Percentiles rank a stretch among this genome's conserved stretches.
phyloP scores from a whole-genome alignment of 2,113 vertebrate genomes.

The Cepphus grylle region DNA sequence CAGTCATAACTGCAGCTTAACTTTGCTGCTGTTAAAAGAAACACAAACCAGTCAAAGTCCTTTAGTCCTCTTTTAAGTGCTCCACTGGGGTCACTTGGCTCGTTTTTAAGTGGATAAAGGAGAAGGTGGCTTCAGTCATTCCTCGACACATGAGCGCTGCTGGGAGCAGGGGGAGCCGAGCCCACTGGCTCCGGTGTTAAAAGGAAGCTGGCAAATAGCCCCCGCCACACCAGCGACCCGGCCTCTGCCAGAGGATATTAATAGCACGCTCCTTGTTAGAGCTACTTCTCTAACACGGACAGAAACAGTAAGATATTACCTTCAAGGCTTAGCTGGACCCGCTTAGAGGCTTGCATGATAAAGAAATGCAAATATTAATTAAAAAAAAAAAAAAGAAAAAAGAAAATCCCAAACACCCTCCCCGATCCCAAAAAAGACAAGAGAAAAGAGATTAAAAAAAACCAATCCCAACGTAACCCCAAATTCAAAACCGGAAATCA shows the following conservation, averaged over 20 bases:
- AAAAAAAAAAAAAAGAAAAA: rapidly evolving
- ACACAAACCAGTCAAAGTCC: neutral
- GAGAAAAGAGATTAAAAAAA: neutral
- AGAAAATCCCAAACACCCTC: neutral
- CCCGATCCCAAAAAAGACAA: neutral
- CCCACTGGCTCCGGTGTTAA: neutral
- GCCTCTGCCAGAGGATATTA: neutral
- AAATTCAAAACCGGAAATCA: neutral
- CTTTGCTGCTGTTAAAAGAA: neutral
- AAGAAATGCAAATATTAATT: neutral
- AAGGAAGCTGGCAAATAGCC: neutral
- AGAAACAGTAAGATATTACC: neutral
- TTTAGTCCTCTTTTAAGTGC: neutral
- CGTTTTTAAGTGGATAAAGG: neutral
- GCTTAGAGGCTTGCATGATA: neutral
- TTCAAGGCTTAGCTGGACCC: neutral
- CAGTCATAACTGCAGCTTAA: neutral
- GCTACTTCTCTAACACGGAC: neutral
- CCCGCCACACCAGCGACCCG: neutral
- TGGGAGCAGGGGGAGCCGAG: neutral
- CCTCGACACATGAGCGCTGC: neutral
- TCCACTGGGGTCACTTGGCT: neutral
- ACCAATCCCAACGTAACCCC: neutral
- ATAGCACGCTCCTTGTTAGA: neutral
- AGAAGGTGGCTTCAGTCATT: neutral